Base-by-base conservation (phyloP, 2,888 invertebrate genomes). In the Hoplodrina ambigua region DNA sequence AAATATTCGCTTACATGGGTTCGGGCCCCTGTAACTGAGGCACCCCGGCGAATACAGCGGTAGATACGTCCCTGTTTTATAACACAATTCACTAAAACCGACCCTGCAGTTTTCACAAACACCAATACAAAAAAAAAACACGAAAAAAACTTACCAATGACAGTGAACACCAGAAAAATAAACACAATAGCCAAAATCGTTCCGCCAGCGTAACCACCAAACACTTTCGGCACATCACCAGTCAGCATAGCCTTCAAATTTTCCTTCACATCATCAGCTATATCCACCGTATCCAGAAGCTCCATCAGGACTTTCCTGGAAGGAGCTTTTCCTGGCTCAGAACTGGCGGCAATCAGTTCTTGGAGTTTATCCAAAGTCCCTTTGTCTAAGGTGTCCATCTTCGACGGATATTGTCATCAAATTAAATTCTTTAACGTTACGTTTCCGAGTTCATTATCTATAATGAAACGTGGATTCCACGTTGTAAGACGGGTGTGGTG, bases 231-330 rank as follows among this genome's bases (percentile, higher is more conserved):
- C 60, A 92, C 91, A 56, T 95, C 92, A 0, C 94, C 96, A 0
- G 94, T 89, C 59, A 97, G 85, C 87, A 96, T 94, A 1, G 93
- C 93, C 67, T 93, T 95, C 25, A 97, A 83, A 64, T 93, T 96
- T n/a, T 96, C 96, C 77, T 96, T 97, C 63, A 97, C 96, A 30
- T 97, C 97, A 7, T 97, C 97, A 61, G 96, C 92, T 3, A 97
- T 86, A 3, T 96, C 97, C 83, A 97, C 94, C 0, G 94, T 88
- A 25, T 97, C 96, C 30, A 97, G 90, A 88, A 97, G 90, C 55
- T 96, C 95, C 73, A 97, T 85, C 0, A 97, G 86, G 53, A 97
- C 96, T 33, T 97, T 96, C 1, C 96, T 87, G 0, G 96, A 94
- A 0, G 97, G 97, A 44, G 88, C 77, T 33, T 89, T 77, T 0